Conservation (phyloP, 2,113 vertebrate species). For the Columbina picui region DNA sequence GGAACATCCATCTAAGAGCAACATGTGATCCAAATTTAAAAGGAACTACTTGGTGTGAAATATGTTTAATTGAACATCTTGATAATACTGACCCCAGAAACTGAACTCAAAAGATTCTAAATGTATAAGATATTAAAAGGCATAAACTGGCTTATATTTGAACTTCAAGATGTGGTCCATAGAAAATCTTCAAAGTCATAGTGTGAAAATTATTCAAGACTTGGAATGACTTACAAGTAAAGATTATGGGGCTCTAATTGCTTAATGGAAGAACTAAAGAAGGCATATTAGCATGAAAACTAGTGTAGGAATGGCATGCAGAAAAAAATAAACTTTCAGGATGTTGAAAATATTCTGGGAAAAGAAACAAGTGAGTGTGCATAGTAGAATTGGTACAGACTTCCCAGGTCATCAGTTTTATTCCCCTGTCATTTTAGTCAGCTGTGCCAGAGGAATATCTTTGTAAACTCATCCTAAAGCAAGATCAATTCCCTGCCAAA, state of each 20-base stretch:
- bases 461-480: not conserved
- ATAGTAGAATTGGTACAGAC: not conserved
- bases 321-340: not conserved
- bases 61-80: not conserved
- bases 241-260: not conserved
- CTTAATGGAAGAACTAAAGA: not conserved
- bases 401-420: not conserved
- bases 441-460: not conserved
- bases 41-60: not conserved
- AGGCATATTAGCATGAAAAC: not conserved
- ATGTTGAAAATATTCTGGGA: not conserved
- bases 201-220: not conserved
- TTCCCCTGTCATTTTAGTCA: not conserved
- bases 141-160: not conserved
- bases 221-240: not conserved
- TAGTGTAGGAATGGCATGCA: not conserved
- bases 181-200: conserved; percentile 14
- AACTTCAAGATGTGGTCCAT: not conserved
- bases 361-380: not conserved
- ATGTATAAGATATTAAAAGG: not conserved
- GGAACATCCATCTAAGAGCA: not conserved
- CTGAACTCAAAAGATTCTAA: not conserved
- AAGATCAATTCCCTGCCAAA: not conserved
- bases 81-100: not conserved
- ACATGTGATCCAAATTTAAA: not conserved